These are phyloP conservation scores for Papilio xuthus DNA, from an alignment of 1,140 invertebrate genomes.

Conservation along the genomic window DNA sequence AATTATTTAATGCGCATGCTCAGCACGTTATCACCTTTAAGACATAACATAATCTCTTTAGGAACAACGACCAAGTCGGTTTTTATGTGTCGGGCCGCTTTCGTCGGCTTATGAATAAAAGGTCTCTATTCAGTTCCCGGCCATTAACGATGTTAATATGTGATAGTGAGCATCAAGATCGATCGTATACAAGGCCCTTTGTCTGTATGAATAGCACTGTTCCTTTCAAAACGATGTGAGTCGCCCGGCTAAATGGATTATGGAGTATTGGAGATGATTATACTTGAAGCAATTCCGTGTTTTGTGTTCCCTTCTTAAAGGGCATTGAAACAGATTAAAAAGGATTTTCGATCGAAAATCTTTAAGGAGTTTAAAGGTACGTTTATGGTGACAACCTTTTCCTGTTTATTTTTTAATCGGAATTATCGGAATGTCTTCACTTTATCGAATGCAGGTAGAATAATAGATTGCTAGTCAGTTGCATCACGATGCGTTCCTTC, in stretches of 20 bases:
- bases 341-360: conserved; percentile 7
- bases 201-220: conserved; percentile 45
- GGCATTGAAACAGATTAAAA: conserved; percentile 19
- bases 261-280: conserved; percentile 36
- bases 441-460: neutral
- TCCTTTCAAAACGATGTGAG: conserved; percentile 48
- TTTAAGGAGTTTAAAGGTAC: neutral
- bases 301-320: conserved; percentile 3
- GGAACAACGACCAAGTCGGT: conserved; percentile 15
- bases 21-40: conserved; percentile 28
- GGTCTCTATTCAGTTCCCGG: conserved; percentile 51
- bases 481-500: too few relatives aligned
- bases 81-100: conserved; percentile 28
- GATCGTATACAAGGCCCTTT: conserved; percentile 57
- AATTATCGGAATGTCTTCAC: neutral
- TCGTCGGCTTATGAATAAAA: conserved; percentile 53
- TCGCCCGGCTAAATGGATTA: conserved; percentile 31
- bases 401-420: neutral
- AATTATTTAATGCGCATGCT: conserved; percentile 2
- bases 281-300: neutral
- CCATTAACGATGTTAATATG: conserved; percentile 68
- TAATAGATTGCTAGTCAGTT: too few relatives aligned
- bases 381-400: neutral
- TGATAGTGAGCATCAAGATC: conserved; percentile 57
- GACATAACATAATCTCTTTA: conserved; percentile 29